Conservation (phyloP, 2,113 vertebrate species). For the Otus sunia region DNA sequence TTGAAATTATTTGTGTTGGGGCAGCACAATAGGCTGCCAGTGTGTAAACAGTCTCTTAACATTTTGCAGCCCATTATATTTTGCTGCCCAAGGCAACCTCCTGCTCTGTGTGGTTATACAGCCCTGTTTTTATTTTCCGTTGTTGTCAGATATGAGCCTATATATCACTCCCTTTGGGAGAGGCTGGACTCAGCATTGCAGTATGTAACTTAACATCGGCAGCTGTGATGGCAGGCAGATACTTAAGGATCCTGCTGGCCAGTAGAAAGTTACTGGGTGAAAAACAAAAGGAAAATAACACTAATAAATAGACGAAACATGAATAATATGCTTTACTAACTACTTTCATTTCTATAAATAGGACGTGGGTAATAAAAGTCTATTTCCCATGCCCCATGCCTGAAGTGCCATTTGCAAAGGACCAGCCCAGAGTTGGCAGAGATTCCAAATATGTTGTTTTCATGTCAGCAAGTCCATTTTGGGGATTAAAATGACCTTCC, state of each 20-base stretch:
- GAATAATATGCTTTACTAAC: not conserved
- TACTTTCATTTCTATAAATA: not conserved
- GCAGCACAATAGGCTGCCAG: conserved; percentile 14
- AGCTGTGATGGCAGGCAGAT: not conserved
- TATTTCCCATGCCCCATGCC: not conserved
- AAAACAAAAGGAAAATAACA: not conserved
- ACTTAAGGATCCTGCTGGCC: not conserved
- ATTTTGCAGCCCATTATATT: conserved; percentile 65
- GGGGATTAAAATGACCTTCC: conserved; percentile 49
- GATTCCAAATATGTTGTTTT: conserved; percentile 36
- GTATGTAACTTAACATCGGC: not conserved
- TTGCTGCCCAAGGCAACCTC: conserved; percentile 61
- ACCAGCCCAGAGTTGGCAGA: not conserved
- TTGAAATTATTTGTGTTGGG: not conserved
- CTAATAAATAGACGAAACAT: not conserved
- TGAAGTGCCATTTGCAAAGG: conserved; percentile 33
- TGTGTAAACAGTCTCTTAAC: conserved; percentile 66
- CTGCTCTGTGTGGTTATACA: conserved; percentile 53
- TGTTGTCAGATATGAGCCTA: conserved; percentile 56
- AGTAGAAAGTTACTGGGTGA: not conserved
- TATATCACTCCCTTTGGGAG: conserved; percentile 23
- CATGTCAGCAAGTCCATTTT: conserved; percentile 35
- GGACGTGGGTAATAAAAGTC: not conserved
- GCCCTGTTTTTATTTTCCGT: conserved; percentile 49
- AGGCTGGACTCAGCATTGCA: not conserved